Conservation (phyloP, 2,797 vertebrate genomes). For the Characodon lateralis region DNA sequence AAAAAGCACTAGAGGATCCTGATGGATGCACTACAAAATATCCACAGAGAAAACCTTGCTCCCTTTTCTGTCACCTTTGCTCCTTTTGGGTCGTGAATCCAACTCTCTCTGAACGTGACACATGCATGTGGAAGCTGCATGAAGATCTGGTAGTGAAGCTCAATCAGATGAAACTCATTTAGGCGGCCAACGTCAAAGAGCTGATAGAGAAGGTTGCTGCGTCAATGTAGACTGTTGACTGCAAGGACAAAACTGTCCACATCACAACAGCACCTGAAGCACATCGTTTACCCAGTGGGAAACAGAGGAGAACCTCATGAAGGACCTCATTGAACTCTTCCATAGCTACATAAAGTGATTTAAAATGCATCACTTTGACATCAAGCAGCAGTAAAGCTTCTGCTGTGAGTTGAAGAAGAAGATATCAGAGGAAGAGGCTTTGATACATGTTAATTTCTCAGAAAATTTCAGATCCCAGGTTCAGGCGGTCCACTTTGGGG, state of each 20-base stretch:
- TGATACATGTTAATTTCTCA: too few species aligned
- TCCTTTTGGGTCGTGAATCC: constrained; percentile 8
- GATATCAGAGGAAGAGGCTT: too few species aligned
- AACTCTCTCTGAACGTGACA: background rate
- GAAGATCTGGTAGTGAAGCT: constrained; percentile 1
- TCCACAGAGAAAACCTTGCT: constrained; percentile 6
- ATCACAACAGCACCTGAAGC: too few species aligned
- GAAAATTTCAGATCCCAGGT: background rate
- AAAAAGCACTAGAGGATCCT: constrained; percentile 17
- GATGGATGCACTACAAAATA: background rate
- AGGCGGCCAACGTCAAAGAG: background rate
- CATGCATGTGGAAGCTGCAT: background rate
- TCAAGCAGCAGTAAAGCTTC: too few species aligned
- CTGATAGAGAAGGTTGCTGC: too few species aligned
- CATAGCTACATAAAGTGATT: too few species aligned
- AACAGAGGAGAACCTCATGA: background rate
- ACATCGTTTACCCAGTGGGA: background rate
- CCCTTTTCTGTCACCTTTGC: constrained; percentile 6
- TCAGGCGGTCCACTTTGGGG: background rate
- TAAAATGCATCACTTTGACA: too few species aligned
- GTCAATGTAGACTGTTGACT: too few species aligned
- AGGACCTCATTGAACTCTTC: too few species aligned
- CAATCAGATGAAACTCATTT: background rate
- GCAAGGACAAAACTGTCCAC: too few species aligned
- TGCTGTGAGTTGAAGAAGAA: too few species aligned